Conservation (phyloP, 2,797 vertebrate genomes). For the Onychomys leucogaster region DNA sequence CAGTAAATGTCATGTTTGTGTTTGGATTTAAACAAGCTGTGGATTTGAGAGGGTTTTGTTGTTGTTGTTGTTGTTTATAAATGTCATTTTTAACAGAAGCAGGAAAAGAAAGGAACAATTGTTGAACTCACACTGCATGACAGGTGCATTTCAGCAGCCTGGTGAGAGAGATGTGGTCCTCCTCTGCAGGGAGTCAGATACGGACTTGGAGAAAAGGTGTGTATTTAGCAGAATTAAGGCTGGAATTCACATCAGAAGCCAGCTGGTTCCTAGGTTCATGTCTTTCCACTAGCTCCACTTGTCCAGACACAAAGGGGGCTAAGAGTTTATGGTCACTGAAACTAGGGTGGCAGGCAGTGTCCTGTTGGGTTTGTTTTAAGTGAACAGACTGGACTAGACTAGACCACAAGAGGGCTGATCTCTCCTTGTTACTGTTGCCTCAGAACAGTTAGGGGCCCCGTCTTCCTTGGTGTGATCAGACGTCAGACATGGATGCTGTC, state of each 20-base stretch:
- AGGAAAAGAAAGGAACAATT: constrained; percentile 44
- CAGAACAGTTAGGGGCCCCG: constrained; percentile 5
- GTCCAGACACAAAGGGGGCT: neutral
- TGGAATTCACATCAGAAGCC: neutral
- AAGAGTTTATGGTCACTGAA: neutral
- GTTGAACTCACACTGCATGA: neutral
- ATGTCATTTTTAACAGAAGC: constrained; percentile 59
- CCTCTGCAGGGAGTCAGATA: neutral
- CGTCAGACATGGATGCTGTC: neutral
- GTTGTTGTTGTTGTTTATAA: neutral
- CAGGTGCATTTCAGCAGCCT: neutral
- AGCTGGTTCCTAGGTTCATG: neutral
- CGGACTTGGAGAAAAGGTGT: constrained; percentile 4
- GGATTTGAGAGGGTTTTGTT: neutral
- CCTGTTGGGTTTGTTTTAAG: neutral
- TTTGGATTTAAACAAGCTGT: constrained; percentile 52
- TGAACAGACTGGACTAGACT: neutral
- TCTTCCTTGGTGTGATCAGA: neutral
- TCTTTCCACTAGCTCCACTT: neutral
- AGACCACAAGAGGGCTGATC: neutral
- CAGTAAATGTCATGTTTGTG: constrained; percentile 32
- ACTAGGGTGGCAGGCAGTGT: neutral
- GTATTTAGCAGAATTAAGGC: neutral
- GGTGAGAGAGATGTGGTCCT: neutral
- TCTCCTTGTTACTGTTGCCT: neutral